These are phyloP conservation scores for Onychorhynchus coronatus DNA, from an alignment of 2,113 vertebrate species.

Conservation along the genomic window DNA sequence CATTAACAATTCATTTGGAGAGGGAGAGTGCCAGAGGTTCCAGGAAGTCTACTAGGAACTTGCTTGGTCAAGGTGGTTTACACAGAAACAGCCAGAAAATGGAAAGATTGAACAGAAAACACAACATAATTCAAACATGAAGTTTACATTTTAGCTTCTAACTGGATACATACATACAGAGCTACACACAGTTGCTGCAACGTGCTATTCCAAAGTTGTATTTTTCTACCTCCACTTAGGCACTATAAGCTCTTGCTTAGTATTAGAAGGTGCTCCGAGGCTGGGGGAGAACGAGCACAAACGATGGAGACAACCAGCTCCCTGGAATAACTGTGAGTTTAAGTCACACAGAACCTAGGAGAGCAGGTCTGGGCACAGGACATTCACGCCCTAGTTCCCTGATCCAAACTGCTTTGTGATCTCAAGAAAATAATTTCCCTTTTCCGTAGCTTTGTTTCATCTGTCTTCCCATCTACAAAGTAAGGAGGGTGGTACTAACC, in stretches of 20 bases:
- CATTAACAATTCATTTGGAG: background rate
- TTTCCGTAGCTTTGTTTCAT: background rate
- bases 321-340: background rate
- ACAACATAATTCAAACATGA: background rate
- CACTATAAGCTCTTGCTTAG: background rate
- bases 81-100: background rate
- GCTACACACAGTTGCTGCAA: background rate
- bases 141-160: background rate
- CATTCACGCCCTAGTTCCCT: background rate
- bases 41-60: background rate
- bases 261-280: background rate
- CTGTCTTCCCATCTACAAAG: background rate
- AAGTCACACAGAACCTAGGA: background rate
- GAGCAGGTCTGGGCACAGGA: background rate
- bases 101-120: background rate
- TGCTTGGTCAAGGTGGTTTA: background rate
- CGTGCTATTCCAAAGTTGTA: background rate
- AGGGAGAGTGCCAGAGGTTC: background rate
- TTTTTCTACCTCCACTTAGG: background rate
- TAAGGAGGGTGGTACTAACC: slow-evolving; percentile 10
- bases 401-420: background rate
- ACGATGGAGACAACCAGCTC: background rate
- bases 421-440: background rate
- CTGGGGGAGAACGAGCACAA: background rate
- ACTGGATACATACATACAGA: rapidly evolving